A percentile compares a stretch with the other conserved stretches of the same genome.
Evolutionary conservation across 2,113 vertebrate genomes (phyloP).

Genomic region (Leptosomus discolor): DNA sequence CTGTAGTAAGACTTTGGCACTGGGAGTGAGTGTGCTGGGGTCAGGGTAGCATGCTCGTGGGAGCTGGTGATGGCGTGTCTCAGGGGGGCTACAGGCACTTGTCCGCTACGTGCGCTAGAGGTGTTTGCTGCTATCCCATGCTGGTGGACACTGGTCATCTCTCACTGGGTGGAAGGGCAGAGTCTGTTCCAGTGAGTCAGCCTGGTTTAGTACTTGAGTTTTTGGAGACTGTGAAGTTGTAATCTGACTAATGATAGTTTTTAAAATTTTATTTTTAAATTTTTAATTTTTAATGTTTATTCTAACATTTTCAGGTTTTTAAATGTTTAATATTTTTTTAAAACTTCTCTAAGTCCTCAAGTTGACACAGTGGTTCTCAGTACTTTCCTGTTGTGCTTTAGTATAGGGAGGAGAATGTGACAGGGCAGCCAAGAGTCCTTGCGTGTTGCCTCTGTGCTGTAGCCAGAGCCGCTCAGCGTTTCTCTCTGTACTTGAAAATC

Average conservation of each 20-base stretch:
- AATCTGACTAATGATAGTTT: neutral
- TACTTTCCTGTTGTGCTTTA: neutral
- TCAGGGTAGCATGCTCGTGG: fast-evolving
- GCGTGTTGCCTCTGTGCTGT: neutral
- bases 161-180: neutral
- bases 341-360: neutral
- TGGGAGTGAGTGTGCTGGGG: neutral
- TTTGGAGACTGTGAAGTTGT: neutral
- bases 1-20: neutral
- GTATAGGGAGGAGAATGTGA: neutral
- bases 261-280: neutral
- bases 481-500: neutral
- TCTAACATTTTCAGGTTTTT: neutral
- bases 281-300: neutral
- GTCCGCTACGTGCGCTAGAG: fast-evolving
- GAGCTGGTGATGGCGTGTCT: neutral
- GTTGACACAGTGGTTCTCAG: neutral
- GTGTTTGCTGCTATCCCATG: fast-evolving
- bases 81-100: neutral
- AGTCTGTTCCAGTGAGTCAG: neutral
- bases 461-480: neutral
- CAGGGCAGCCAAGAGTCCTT: neutral
- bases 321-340: neutral
- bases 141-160: neutral
- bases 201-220: neutral